phyloP scores from a whole-genome alignment of 1,140 invertebrate genomes.

The Galleria mellonella region DNA sequence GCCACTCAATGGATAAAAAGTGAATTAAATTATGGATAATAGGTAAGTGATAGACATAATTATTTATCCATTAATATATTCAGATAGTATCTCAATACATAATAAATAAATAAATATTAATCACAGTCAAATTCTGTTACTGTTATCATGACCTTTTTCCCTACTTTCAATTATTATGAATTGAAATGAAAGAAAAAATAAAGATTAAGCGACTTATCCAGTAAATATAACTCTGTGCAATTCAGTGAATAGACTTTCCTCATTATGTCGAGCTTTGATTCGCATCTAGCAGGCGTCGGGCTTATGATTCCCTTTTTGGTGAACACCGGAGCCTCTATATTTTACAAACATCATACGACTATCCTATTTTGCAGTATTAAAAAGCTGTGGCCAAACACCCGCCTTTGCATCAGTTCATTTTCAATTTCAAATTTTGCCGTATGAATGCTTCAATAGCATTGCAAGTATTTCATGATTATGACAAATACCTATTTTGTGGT shows the following conservation, averaged over 20 bases:
- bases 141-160: too few relatives aligned
- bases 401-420: constrained; percentile 40
- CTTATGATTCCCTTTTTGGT: constrained; percentile 66
- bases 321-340: constrained; percentile 39
- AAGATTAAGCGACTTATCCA: constrained; percentile 23
- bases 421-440: constrained; percentile 65
- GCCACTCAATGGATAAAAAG: too few relatives aligned
- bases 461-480: constrained; percentile 34
- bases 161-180: too few relatives aligned
- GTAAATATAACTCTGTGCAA: constrained; percentile 11
- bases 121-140: too few relatives aligned
- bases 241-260: constrained; percentile 48
- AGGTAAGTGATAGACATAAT: too few relatives aligned
- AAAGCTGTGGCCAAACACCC: constrained; percentile 64
- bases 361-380: constrained; percentile 69
- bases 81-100: too few relatives aligned
- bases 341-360: constrained; percentile 20
- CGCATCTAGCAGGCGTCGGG: constrained; percentile 50
- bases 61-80: too few relatives aligned
- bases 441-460: constrained; percentile 47
- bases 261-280: constrained; percentile 65
- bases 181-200: too few relatives aligned
- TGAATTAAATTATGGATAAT: too few relatives aligned
- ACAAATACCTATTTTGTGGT: constrained; percentile 5
- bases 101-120: too few relatives aligned